These are phyloP conservation scores for Balaeniceps rex DNA, from an alignment of 2,113 vertebrate species.

Conservation along the genomic window DNA sequence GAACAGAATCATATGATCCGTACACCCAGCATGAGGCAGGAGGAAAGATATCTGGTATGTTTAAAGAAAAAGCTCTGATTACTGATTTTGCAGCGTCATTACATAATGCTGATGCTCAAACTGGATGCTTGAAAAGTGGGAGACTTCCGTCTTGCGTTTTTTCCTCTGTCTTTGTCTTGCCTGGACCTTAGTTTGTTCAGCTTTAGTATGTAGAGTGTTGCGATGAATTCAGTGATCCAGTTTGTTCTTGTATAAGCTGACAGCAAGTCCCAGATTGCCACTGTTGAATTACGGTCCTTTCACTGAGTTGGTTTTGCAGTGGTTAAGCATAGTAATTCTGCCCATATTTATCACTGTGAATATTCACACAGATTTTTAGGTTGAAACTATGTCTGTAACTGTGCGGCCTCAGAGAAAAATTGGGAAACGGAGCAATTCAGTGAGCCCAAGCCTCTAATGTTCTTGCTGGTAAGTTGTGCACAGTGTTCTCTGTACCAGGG, in stretches of 20 bases:
- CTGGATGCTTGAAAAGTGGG: not conserved
- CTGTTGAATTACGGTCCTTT: fast-evolving
- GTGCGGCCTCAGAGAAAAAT: not conserved
- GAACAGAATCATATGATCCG: slow-evolving; percentile 98
- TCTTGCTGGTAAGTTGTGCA: not conserved
- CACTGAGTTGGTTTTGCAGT: not conserved
- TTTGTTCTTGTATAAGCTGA: not conserved
- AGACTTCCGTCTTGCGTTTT: not conserved
- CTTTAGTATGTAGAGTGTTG: not conserved
- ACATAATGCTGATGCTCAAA: not conserved
- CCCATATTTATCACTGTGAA: not conserved
- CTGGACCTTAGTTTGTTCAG: not conserved
- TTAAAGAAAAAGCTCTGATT: not conserved
- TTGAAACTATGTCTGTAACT: not conserved
- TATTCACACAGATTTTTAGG: not conserved
- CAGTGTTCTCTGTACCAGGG: not conserved
- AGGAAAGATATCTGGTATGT: slow-evolving; percentile 95
- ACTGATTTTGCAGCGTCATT: not conserved
- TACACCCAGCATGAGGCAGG: slow-evolving; percentile 95
- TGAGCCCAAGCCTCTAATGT: not conserved
- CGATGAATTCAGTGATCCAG: not conserved
- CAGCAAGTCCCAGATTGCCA: not conserved
- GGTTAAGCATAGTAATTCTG: not conserved
- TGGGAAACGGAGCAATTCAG: not conserved
- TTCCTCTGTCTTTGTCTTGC: not conserved